phyloP scores from a whole-genome alignment of 2,888 invertebrate species.

The Trichopria drosophilae region DNA sequence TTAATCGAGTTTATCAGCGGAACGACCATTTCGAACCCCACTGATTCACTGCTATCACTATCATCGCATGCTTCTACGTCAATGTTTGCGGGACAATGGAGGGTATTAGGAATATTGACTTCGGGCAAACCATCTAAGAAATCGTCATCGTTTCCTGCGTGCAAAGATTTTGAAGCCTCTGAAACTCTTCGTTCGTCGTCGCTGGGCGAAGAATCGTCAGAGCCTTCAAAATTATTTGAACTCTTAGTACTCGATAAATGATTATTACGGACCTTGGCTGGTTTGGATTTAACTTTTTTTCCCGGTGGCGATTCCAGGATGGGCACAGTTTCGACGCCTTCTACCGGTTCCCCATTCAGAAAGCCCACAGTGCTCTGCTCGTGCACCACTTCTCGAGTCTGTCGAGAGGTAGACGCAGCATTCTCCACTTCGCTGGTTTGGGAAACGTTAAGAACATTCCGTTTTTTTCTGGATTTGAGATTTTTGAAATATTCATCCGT shows the following conservation, averaged over 20 bases:
- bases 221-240: neutral
- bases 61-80: conserved; percentile 14
- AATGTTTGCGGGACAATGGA: conserved; percentile 25
- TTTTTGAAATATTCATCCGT: conserved; percentile 29
- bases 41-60: neutral
- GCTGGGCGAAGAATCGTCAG: neutral
- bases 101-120: conserved; percentile 44
- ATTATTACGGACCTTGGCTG: no score
- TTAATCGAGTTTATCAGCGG: no score
- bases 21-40: neutral
- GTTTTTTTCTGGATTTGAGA: conserved; percentile 29
- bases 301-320: no score
- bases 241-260: no score
- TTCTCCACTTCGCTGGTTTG: no score
- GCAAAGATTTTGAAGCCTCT: neutral
- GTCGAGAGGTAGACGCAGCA: no score
- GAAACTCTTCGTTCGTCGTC: no score
- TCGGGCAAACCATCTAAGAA: conserved; percentile 44
- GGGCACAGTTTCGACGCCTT: no score
- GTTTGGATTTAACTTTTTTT: no score
- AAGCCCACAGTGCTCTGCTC: no score
- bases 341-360: no score
- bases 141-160: conserved; percentile 38
- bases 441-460: conserved; percentile 24
- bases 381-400: no score